Base-by-base conservation (phyloP, 2,113 vertebrate genomes). In the Scomber colias region DNA sequence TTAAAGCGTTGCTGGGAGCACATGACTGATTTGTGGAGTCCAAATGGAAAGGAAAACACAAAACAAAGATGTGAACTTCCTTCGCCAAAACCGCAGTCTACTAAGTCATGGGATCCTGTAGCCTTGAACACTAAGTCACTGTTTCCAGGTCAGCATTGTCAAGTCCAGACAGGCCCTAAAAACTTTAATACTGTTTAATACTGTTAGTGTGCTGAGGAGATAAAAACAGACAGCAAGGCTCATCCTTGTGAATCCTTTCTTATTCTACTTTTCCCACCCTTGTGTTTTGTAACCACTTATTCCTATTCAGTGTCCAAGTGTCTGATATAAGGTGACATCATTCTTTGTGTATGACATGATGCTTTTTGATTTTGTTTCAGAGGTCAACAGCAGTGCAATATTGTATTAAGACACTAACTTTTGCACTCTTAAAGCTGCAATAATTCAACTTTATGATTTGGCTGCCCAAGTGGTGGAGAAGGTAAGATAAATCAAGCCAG, bases 31-130 rank as follows among this genome's bases (percentile, higher is more conserved):
- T 85, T 86, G 79, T 84, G 75, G 70, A 75, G 62, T 89, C 63
- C 6, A 14, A 72, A 62, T 81, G 83, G 86, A 89, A 88, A 93
- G 30, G 73, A 83, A 87, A 90, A 90, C 84, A 87, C 86, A 83
- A 88, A 87, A 92, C 89, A 93, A 93, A 92, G 91, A 85, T 84
- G 89, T 81, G 90, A 91, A 93, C 73, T 90, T 90, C 89, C 88
- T 86, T 5, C 16, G 8, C 61, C 65, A 53, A 76, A 83, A 54
- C n/a, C 11, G 15, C 31, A 17, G 17, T 63, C 55, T 75, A 60
- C 61, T 31, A 51, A 79, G 64, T 90, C 84, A 83, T 74, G 77
- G 69, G 86, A 85, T 81, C 79, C 65, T 50, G 62, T 35, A 55
- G 68, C 83, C 75, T 71, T 64, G 65, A 77, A 65, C 67, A 62